These are phyloP conservation scores for Glyptemys insculpta DNA, from an alignment of 2,797 vertebrate species.

Conservation along the genomic window DNA sequence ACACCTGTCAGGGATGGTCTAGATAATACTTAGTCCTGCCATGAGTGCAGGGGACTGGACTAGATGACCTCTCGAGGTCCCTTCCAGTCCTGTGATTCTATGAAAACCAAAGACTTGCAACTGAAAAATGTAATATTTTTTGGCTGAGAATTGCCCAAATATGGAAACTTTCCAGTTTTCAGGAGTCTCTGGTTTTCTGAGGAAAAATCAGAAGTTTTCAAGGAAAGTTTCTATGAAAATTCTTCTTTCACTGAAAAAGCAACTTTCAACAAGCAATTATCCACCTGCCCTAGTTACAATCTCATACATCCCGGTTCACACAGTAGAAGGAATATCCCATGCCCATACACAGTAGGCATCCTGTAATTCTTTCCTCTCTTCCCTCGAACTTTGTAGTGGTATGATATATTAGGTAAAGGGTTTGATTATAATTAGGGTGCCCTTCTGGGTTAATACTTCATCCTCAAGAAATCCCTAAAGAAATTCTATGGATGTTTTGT, in stretches of 20 bases:
- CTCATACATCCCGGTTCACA: neutral
- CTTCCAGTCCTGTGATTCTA: too few species aligned
- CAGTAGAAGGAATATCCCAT: neutral
- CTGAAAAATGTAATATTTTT: neutral
- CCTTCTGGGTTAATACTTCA: neutral
- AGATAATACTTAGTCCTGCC: too few species aligned
- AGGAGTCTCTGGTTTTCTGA: neutral
- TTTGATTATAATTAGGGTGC: neutral
- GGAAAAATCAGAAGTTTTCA: neutral
- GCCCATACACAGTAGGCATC: neutral
- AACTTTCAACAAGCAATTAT: neutral
- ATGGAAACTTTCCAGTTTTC: neutral
- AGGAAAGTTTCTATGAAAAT: neutral
- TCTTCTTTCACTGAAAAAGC: neutral
- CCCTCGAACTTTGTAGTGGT: neutral
- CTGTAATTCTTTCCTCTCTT: neutral
- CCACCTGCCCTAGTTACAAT: neutral
- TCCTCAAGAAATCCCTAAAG: neutral
- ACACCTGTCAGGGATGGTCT: too few species aligned
- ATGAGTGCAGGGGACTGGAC: too few species aligned
- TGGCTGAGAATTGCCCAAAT: neutral
- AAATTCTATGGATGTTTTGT: neutral
- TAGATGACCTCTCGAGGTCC: too few species aligned
- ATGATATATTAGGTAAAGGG: neutral
- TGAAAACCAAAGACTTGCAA: neutral